These are phyloP conservation scores for Myripristis murdjan DNA, from an alignment of 2,797 vertebrate species.

Conservation along the genomic window DNA sequence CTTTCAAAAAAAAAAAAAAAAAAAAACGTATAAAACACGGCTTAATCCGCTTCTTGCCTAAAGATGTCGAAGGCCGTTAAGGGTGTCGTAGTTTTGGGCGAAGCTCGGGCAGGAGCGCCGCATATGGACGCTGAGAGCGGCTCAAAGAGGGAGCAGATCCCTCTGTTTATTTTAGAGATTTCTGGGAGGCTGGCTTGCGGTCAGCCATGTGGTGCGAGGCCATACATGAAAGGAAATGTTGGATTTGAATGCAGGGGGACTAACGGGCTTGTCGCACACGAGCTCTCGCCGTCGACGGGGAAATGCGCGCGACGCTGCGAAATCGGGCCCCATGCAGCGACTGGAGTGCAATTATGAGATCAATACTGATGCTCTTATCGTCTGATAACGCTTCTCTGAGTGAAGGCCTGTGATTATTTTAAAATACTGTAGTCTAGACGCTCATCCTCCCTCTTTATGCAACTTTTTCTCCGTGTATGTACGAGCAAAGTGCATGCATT, in stretches of 20 bases:
- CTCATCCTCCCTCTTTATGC: neutral
- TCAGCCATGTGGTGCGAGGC: constrained; percentile 77
- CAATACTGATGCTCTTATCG: constrained; percentile 2
- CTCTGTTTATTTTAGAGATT: constrained; percentile 84
- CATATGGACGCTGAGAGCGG: constrained; percentile 67
- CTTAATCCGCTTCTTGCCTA: constrained; percentile 71
- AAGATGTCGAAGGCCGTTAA: constrained; percentile 71
- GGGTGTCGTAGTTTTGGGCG: constrained; percentile 43
- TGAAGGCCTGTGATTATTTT: neutral
- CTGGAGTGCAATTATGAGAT: constrained; percentile 25
- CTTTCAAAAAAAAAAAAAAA: too few relatives aligned
- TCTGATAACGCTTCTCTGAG: constrained; percentile 15
- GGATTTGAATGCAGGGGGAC: constrained; percentile 70
- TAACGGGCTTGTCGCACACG: constrained; percentile 59
- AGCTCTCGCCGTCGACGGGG: constrained; percentile 21
- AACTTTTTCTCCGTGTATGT: too few relatives aligned
- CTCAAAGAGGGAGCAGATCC: constrained; percentile 76
- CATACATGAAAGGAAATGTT: constrained; percentile 80
- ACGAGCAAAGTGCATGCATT: too few relatives aligned
- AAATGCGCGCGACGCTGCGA: constrained; percentile 25
- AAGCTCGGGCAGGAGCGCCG: constrained; percentile 45
- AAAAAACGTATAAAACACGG: constrained; percentile 67
- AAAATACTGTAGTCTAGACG: neutral
- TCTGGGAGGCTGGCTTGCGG: constrained; percentile 81
- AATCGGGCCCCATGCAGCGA: constrained; percentile 18